These are phyloP conservation scores for Hirundo rustica DNA, from an alignment of 2,797 vertebrate species.

Conservation along the genomic window DNA sequence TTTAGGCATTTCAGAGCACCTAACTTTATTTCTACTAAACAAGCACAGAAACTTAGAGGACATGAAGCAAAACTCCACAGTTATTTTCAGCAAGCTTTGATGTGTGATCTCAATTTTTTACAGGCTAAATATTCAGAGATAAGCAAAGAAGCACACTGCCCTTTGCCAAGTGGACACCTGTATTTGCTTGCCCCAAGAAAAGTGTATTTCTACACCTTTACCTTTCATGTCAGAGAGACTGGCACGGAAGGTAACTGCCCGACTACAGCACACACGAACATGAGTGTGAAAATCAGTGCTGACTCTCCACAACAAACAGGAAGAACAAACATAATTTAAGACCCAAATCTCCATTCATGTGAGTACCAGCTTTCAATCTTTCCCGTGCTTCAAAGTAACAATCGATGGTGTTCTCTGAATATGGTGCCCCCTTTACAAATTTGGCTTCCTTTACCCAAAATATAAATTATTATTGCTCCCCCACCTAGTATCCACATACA, in stretches of 20 bases:
- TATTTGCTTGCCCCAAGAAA: background rate
- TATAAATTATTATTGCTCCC: background rate
- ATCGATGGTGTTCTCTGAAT: background rate
- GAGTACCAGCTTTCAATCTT: background rate
- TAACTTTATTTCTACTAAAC: background rate
- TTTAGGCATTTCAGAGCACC: background rate
- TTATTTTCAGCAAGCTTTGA: background rate
- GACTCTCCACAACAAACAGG: background rate
- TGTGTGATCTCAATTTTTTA: background rate
- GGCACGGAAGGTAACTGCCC: background rate
- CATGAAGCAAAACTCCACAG: background rate
- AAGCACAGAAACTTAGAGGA: background rate
- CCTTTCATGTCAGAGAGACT: background rate
- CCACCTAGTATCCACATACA: slow-evolving; percentile 61
- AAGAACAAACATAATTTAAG: background rate
- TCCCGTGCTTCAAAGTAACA: background rate
- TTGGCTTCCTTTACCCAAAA: background rate
- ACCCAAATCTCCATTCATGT: background rate
- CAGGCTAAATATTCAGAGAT: background rate
- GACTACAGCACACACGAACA: background rate
- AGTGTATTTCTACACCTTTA: background rate
- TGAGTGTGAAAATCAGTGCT: background rate
- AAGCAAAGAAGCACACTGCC: background rate
- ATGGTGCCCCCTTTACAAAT: background rate
- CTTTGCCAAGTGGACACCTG: background rate